These are phyloP conservation scores for Engystomops pustulosus DNA, from an alignment of 2,113 vertebrate species.

Conservation along the genomic window DNA sequence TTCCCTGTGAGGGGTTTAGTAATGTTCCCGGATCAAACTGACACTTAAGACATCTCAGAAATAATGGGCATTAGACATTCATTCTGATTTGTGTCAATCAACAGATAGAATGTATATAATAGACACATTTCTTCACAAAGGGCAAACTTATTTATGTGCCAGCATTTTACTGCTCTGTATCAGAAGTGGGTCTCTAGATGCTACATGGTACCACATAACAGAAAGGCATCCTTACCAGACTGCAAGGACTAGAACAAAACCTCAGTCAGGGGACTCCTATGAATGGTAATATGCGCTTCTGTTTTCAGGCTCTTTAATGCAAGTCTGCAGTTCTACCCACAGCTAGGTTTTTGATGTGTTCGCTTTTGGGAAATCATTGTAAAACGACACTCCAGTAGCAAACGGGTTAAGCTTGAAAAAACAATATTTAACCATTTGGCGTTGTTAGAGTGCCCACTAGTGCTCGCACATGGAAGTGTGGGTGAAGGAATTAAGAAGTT, in stretches of 20 bases:
- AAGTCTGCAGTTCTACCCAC: conserved; percentile 38
- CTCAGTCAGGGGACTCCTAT: conserved; percentile 24
- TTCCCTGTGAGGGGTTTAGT: no score
- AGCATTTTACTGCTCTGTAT: neutral
- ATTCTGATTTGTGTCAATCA: no score
- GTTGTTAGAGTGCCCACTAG: conserved; percentile 53
- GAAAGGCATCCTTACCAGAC: conserved; percentile 7
- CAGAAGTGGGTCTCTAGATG: neutral
- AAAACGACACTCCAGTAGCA: neutral
- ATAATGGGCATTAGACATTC: no score
- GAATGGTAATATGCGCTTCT: conserved; percentile 2
- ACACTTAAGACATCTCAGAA: no score
- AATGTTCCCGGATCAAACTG: no score
- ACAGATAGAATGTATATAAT: neutral
- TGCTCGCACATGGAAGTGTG: neutral
- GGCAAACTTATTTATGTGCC: neutral
- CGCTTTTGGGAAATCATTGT: conserved; percentile 40
- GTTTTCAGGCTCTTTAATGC: conserved; percentile 11
- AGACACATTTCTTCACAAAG: neutral
- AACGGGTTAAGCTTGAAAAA: conserved; percentile 1
- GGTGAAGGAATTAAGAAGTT: no score
- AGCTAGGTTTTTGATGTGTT: conserved; percentile 7
- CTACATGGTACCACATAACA: neutral
- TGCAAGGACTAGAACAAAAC: conserved; percentile 32
- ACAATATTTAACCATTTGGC: conserved; percentile 16